Evolutionary conservation across 2,888 invertebrate species (phyloP).

Genomic region (Eupithecia subumbrata): DNA sequence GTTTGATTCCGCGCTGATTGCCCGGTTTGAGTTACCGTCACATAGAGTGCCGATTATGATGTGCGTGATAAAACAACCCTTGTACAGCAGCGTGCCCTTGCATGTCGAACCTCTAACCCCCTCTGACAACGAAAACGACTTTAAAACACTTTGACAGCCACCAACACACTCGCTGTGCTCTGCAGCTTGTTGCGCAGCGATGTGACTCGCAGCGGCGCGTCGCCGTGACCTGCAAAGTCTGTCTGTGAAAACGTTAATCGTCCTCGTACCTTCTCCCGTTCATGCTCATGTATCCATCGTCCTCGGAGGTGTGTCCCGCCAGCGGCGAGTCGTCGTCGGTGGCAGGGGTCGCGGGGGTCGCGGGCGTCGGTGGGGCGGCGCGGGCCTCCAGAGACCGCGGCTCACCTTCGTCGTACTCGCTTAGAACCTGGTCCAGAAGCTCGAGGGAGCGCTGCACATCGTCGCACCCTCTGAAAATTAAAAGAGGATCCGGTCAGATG

Average conservation of each 20-base stretch:
- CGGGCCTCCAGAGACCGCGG: conserved; percentile 79
- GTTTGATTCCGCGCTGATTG: too few species aligned
- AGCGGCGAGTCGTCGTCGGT: conserved; percentile 90
- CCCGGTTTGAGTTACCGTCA: too few species aligned
- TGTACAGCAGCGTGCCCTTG: not conserved
- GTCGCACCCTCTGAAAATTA: conserved; percentile 88
- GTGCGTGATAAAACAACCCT: not conserved
- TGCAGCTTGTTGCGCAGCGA: too few species aligned
- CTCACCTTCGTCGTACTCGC: conserved; percentile 94
- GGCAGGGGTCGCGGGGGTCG: conserved; percentile 82
- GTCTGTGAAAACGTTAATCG: not conserved
- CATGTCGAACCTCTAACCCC: too few species aligned
- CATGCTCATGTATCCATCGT: conserved; percentile 97
- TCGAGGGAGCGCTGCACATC: conserved; percentile 95
- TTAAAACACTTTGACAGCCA: not conserved
- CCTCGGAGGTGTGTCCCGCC: conserved; percentile 93
- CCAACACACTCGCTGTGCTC: too few species aligned
- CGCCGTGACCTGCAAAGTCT: not conserved
- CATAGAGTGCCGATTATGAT: not conserved
- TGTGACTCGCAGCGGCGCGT: not conserved
- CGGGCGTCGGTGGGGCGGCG: conserved; percentile 79
- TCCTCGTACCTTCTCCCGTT: conserved; percentile 88
- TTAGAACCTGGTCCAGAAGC: conserved; percentile 93
- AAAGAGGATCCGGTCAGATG: not conserved
- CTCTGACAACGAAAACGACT: not conserved